Evolutionary conservation across 2,797 vertebrate species (phyloP), one percentile per base, ranked within the genome.

Genomic region (Lepidocolaptes lacrymiger): DNA sequence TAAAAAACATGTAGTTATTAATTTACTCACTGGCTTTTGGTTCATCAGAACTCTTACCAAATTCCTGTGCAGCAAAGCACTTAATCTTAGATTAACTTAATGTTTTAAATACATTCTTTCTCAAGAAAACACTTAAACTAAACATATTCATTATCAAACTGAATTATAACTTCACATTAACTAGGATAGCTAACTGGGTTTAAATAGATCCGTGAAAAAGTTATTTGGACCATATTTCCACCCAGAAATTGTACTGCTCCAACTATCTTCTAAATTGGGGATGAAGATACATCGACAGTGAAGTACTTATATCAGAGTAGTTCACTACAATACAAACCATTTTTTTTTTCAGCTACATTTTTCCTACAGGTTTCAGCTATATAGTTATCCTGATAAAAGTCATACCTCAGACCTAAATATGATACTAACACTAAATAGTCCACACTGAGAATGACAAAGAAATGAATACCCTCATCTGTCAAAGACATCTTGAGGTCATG

Each of bases 21-120:
- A 78, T 94, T 84, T 86, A 79, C 55, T 72, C 51, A 39, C 23
- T 51, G n/a, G 8, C 11, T 59, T 90, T 78, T 73, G 92, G 91
- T 82, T 85, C 71, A 92, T 69, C 71, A 68, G 67, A 92, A 77
- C 13, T 80, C 62, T 62, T 68, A 81, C 36, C 30, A 62, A 91
- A 96, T 80, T 89, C 69, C 61, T 81, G 55, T 84, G 44, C 36
- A 78, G 55, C n/a, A 91, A 86, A 78, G 46, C 54, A 75, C 48
- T 95, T 91, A 77, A 78, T 87, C 81, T 91, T 34, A 62, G 19
- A 69, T 82, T 89, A 89, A 69, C 15, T 55, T 51, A 73, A 62
- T n/a, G 21, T 63, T 90, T 85, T 41, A 66, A 87, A 92, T 46
- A 56, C 2, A 3, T 51, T 77, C 18, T 39, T 81, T 78, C 73